phyloP scores from a whole-genome alignment of 2,113 vertebrate species.

The Thinocorus orbignyianus region DNA sequence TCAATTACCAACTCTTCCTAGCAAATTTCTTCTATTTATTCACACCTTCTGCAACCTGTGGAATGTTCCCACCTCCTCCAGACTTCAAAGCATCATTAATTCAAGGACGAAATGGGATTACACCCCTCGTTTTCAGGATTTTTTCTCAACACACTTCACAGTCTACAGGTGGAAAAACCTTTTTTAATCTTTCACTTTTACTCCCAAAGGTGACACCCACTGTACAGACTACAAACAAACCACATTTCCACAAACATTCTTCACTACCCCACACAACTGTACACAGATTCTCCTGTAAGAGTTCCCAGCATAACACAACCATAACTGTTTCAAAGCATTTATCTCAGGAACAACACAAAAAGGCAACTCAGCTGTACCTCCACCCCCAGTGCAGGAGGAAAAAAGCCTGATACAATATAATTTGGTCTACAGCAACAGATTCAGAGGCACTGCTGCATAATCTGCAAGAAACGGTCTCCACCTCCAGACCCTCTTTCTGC shows the following conservation, averaged over 20 bases:
- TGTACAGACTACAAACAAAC: neutral
- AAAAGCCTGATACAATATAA: neutral
- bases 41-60: constrained; percentile 17
- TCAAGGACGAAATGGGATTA: neutral
- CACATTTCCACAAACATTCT: neutral
- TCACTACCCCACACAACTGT: neutral
- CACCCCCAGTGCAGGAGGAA: accelerated
- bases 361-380: neutral
- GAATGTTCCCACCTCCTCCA: neutral
- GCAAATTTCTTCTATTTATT: constrained; percentile 45
- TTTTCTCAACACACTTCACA: neutral
- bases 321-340: neutral
- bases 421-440: neutral
- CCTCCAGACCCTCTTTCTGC: neutral
- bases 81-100: neutral
- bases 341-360: neutral
- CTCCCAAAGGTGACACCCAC: neutral
- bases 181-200: neutral
- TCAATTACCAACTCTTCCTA: constrained; percentile 13
- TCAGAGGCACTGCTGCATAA: neutral
- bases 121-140: neutral
- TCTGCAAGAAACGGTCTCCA: neutral
- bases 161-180: neutral
- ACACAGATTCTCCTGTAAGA: neutral
- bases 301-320: neutral